phyloP scores from a whole-genome alignment of 2,888 invertebrate genomes.

The Apomyelois bistriatella region DNA sequence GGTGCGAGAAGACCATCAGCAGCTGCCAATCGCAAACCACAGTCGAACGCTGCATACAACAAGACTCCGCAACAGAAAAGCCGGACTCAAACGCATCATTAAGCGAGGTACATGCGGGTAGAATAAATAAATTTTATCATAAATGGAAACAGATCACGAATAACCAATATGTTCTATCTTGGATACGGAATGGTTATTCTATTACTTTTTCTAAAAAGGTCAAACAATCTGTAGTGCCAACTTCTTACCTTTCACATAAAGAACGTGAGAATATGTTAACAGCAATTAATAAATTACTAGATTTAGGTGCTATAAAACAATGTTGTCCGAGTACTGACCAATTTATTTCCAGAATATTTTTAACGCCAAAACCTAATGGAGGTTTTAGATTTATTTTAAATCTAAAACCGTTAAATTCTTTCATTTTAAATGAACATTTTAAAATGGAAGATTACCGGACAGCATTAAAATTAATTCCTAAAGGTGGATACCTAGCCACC shows the following conservation, averaged over 20 bases:
- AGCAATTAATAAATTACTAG: not conserved
- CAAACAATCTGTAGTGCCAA: not conserved
- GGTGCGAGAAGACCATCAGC: not conserved
- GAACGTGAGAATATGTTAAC: not conserved
- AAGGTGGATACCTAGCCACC: constrained; percentile 13
- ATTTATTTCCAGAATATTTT: constrained; percentile 20
- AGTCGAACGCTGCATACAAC: not conserved
- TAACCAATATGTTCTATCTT: not conserved
- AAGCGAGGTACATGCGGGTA: not conserved
- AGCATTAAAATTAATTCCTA: constrained; percentile 15
- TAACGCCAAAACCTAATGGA: constrained; percentile 21
- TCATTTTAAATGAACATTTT: constrained; percentile 19
- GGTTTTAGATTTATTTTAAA: constrained; percentile 22
- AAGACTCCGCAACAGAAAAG: not conserved
- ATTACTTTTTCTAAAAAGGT: not conserved
- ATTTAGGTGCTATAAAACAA: constrained; percentile 8
- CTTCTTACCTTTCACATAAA: not conserved
- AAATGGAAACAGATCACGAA: not conserved
- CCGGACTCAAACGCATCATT: not conserved
- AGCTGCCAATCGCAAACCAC: not conserved
- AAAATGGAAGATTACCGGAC: constrained; percentile 24
- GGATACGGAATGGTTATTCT: not conserved
- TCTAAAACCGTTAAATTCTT: constrained; percentile 21
- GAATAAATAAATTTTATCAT: not conserved
- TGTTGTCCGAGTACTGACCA: not conserved